Evolutionary conservation across 1,140 invertebrate genomes (phyloP).

Genomic region (Callitettix versicolor): DNA sequence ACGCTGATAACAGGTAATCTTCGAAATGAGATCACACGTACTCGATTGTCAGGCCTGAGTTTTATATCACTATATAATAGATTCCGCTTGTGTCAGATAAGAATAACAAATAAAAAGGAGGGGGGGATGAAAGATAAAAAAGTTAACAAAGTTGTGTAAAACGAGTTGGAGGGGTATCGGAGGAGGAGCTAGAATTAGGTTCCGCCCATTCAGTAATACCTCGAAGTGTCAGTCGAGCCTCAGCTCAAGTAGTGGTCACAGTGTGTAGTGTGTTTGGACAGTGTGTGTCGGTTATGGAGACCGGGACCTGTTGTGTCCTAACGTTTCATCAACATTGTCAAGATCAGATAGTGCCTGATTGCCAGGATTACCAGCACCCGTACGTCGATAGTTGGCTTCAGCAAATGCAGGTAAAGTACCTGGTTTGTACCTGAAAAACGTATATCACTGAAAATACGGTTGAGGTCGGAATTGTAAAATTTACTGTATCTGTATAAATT

Average conservation of each 20-base stretch:
- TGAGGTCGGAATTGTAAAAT: too few relatives aligned
- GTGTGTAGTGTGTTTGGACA: neutral
- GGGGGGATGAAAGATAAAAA: too few relatives aligned
- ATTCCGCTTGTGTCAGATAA: too few relatives aligned
- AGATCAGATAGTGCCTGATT: slow-evolving; percentile 11
- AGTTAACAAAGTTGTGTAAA: too few relatives aligned
- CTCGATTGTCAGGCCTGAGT: too few relatives aligned
- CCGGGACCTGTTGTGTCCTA: slow-evolving; percentile 7
- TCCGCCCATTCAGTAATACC: neutral
- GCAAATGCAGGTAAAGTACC: slow-evolving; percentile 7
- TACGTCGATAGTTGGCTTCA: slow-evolving; percentile 6
- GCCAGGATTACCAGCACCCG: slow-evolving; percentile 1
- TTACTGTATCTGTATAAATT: too few relatives aligned
- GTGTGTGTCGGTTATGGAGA: neutral
- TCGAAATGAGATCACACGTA: too few relatives aligned
- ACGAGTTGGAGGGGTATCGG: neutral
- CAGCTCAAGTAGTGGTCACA: neutral
- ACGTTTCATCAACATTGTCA: neutral
- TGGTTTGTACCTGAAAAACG: too few relatives aligned
- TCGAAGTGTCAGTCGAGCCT: neutral
- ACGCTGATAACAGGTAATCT: too few relatives aligned
- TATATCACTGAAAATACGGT: too few relatives aligned
- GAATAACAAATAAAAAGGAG: too few relatives aligned
- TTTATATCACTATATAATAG: too few relatives aligned
- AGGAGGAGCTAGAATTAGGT: neutral